Conservation (phyloP, 92 coral and sea anemone species). For the Epizoanthus scotinus region DNA sequence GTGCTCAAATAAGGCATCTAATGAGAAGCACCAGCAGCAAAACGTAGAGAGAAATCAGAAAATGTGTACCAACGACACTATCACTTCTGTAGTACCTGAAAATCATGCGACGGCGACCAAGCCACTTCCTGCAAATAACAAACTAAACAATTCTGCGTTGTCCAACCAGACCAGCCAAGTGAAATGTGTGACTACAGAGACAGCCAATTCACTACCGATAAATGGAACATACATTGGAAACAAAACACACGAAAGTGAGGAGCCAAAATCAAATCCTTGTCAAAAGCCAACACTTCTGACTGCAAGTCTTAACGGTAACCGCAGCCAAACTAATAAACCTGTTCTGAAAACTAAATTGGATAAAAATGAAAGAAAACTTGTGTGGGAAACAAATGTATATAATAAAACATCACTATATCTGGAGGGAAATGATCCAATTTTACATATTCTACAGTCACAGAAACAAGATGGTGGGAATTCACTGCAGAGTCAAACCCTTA, state of each 20-base stretch:
- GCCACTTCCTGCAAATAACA: background rate
- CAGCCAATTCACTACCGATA: background rate
- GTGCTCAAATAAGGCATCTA: background rate
- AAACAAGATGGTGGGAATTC: background rate
- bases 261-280: background rate
- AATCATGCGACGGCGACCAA: background rate
- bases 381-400: background rate
- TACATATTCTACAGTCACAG: background rate
- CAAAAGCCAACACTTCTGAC: background rate
- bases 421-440: background rate
- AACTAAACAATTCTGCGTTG: background rate
- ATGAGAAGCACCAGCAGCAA: background rate
- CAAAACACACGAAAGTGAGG: background rate
- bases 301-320: background rate
- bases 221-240: background rate
- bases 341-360: background rate
- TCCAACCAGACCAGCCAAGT: background rate
- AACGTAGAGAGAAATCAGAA: background rate
- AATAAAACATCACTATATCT: background rate
- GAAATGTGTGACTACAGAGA: background rate
- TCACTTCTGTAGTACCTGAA: background rate
- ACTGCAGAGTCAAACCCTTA: background rate
- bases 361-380: conserved; percentile 1
- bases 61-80: background rate
- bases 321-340: background rate